These are phyloP conservation scores for Pristionchus arcanus DNA, from an alignment of 2,888 invertebrate species.

Conservation along the genomic window DNA sequence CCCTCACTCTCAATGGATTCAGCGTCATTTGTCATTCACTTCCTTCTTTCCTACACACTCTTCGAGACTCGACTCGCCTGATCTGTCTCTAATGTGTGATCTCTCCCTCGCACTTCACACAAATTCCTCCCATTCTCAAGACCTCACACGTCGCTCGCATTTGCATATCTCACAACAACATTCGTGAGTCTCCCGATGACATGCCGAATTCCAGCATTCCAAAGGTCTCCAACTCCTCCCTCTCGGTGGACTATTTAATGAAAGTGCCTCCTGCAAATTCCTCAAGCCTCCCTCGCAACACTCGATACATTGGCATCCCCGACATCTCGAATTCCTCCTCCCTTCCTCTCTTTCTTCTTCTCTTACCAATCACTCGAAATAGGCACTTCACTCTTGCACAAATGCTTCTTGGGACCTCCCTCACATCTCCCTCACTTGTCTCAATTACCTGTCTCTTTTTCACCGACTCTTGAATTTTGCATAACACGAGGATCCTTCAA, in stretches of 20 bases:
- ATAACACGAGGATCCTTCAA: neutral
- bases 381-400: neutral
- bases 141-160: too few species aligned
- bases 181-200: neutral
- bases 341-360: neutral
- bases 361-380: neutral
- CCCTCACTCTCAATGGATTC: neutral
- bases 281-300: neutral
- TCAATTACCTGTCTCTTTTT: neutral
- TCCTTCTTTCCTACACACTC: constrained; percentile 6
- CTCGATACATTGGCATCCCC: neutral
- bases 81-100: neutral
- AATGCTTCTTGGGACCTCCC: neutral
- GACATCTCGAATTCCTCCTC: neutral
- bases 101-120: neutral
- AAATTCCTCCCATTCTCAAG: neutral
- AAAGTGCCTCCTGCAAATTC: neutral
- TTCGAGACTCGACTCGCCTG: neutral
- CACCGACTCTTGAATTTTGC: neutral
- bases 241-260: too few species aligned
- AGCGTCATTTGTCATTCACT: constrained; percentile 6
- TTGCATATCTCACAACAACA: neutral
- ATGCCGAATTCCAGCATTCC: too few species aligned
- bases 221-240: too few species aligned
- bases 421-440: neutral